phyloP scores from a whole-genome alignment of 2,797 vertebrate genomes.

The Erethizon dorsatum region DNA sequence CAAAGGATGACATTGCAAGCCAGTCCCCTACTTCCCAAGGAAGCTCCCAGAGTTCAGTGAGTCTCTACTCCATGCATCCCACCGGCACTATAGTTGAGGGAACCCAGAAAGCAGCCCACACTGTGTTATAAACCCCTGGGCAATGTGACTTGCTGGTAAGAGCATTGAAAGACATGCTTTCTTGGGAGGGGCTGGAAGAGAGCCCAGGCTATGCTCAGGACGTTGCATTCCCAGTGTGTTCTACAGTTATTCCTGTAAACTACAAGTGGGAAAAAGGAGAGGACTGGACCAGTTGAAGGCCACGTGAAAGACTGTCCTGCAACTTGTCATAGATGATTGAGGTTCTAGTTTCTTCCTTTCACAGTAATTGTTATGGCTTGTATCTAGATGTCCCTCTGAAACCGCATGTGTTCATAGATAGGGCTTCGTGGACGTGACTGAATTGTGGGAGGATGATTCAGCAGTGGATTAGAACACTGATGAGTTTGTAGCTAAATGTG shows the following conservation, averaged over 20 bases:
- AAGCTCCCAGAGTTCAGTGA: background rate
- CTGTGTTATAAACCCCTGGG: background rate
- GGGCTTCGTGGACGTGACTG: background rate
- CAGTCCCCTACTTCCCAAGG: background rate
- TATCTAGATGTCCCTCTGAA: background rate
- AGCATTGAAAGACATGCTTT: background rate
- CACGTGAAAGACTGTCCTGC: background rate
- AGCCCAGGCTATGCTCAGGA: too few relatives aligned
- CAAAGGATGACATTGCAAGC: background rate
- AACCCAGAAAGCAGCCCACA: background rate
- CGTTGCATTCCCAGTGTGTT: background rate
- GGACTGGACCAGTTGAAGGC: background rate
- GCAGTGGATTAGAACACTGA: background rate
- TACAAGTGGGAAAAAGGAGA: background rate
- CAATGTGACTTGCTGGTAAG: background rate
- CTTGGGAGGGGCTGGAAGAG: background rate
- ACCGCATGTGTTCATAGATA: background rate
- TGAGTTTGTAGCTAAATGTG: background rate
- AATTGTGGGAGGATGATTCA: background rate
- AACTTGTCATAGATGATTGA: background rate
- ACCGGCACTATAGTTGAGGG: background rate
- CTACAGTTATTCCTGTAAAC: background rate
- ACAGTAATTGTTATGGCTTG: background rate
- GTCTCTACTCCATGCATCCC: background rate
- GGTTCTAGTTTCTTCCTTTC: background rate